phyloP scores from a whole-genome alignment of 2,113 vertebrate genomes.

The Lucifuga dentata region DNA sequence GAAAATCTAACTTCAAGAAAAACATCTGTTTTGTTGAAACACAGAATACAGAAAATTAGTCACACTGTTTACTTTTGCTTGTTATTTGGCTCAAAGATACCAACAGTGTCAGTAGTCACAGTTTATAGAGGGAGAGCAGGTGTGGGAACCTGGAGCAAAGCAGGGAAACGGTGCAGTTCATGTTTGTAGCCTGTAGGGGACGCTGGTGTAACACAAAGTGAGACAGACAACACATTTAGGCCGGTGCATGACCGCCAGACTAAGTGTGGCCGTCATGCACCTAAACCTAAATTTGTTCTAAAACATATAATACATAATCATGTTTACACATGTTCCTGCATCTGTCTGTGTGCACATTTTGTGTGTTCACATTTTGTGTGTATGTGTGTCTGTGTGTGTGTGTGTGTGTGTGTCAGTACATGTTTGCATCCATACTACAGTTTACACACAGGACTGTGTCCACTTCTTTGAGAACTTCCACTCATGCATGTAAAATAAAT shows the following conservation, averaged over 20 bases:
- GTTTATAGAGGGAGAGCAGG: background rate
- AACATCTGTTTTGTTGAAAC: background rate
- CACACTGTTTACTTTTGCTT: background rate
- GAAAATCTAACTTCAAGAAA: background rate
- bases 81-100: background rate
- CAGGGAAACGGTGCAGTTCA: constrained; percentile 26
- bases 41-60: background rate
- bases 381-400: background rate
- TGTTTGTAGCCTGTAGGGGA: constrained; percentile 50
- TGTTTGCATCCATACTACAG: background rate
- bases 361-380: too few relatives aligned
- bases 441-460: background rate
- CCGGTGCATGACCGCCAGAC: background rate
- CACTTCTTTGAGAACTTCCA: background rate
- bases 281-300: background rate
- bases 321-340: background rate
- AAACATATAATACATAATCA: background rate
- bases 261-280: constrained; percentile 25
- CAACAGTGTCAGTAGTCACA: background rate
- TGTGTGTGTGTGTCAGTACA: background rate
- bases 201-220: constrained; percentile 59
- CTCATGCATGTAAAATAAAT: constrained; percentile 26
- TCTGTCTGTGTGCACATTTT: background rate
- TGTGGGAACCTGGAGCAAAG: background rate
- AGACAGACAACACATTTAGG: background rate